phyloP scores from a whole-genome alignment of 2,113 vertebrate genomes.

The Crotalus tigris region DNA sequence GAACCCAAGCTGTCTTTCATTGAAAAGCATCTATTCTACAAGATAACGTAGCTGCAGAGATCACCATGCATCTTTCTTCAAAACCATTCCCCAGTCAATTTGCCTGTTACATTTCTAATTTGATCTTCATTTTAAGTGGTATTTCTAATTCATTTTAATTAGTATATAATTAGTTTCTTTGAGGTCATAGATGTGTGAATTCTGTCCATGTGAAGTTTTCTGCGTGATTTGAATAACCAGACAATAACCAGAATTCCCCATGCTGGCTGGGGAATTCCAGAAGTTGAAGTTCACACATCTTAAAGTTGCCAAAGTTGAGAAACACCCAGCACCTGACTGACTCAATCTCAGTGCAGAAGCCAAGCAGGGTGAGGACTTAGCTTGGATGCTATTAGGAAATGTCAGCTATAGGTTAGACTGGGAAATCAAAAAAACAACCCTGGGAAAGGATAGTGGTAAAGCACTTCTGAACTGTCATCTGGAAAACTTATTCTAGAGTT shows the following conservation, averaged over 20 bases:
- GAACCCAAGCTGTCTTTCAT: background rate
- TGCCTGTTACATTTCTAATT: background rate
- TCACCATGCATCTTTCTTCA: background rate
- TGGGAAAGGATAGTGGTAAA: background rate
- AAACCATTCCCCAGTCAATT: background rate
- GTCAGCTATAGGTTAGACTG: background rate
- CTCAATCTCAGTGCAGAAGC: background rate
- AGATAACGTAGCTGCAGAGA: background rate
- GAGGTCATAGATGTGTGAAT: background rate
- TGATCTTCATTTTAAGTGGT: background rate
- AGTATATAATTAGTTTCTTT: background rate
- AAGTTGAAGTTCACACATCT: background rate
- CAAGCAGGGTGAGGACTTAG: background rate
- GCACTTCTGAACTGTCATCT: background rate
- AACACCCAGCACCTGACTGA: background rate
- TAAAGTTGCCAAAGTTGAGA: background rate
- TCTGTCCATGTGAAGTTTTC: background rate
- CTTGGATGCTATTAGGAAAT: background rate
- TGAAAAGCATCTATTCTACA: background rate
- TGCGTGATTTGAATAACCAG: background rate
- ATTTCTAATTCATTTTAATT: background rate
- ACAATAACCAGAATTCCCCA: background rate
- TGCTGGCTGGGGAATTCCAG: background rate
- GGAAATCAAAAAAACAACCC: background rate
- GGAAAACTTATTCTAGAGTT: background rate